Percentiles rank a stretch among this genome's conserved stretches.
Evolutionary conservation across 1,140 invertebrate species (phyloP).

Genomic region (Achroia grisella): DNA sequence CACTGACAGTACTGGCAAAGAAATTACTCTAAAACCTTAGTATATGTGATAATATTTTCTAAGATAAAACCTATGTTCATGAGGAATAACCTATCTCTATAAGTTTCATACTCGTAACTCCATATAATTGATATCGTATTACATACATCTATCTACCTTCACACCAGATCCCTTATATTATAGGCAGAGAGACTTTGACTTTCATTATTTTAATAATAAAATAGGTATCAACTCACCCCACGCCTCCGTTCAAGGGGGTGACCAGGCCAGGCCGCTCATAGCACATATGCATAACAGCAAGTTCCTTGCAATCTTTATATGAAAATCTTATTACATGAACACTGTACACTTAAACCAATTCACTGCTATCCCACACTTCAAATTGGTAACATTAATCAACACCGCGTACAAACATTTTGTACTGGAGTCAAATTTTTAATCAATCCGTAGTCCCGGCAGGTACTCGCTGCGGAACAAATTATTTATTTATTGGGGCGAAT

Average conservation of each 20-base stretch:
- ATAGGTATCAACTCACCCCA: conserved; percentile 43
- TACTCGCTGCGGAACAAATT: conserved; percentile 30
- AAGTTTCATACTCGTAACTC: too few relatives aligned
- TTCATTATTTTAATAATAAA: too few relatives aligned
- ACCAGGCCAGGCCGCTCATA: conserved; percentile 62
- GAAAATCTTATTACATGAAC: conserved; percentile 11
- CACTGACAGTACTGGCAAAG: too few relatives aligned
- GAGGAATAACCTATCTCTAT: too few relatives aligned
- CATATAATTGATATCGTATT: too few relatives aligned
- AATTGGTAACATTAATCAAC: conserved; percentile 41
- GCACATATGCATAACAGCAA: conserved; percentile 66
- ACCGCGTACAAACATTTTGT: conserved; percentile 59
- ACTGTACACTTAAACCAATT: conserved; percentile 34
- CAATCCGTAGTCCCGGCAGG: conserved; percentile 19
- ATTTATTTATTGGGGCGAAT: conserved; percentile 24
- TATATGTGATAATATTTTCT: too few relatives aligned
- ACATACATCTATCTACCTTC: too few relatives aligned
- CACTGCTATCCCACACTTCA: conserved; percentile 16
- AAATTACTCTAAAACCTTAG: too few relatives aligned
- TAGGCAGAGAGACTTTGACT: too few relatives aligned
- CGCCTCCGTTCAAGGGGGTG: conserved; percentile 56
- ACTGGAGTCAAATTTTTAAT: conserved; percentile 21
- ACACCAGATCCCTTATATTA: too few relatives aligned
- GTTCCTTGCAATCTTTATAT: conserved; percentile 24
- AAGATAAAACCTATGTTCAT: too few relatives aligned